Evolutionary conservation across 2,113 vertebrate genomes (phyloP).

Genomic region (Henicopernis longicauda): DNA sequence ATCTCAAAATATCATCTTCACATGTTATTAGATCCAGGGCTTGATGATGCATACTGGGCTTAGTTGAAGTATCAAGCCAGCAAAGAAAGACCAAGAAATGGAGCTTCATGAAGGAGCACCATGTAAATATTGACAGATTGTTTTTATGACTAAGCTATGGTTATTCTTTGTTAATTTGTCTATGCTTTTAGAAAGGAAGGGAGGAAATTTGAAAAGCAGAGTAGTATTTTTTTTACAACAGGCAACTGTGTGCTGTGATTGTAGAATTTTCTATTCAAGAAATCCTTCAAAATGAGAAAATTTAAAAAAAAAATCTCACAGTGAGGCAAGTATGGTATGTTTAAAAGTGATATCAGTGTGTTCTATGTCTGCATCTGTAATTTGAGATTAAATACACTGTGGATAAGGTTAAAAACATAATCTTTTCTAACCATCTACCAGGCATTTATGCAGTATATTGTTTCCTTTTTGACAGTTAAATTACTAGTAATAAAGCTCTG

Average conservation of each 20-base stretch:
- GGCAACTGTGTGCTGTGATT: neutral
- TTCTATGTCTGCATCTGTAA: neutral
- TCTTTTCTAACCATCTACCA: neutral
- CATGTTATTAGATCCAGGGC: neutral
- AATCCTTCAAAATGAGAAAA: neutral
- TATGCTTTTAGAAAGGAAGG: constrained; percentile 9
- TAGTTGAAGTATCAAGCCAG: neutral
- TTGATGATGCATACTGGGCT: neutral
- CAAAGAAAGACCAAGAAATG: neutral
- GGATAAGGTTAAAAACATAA: neutral
- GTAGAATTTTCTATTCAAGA: neutral
- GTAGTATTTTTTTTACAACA: neutral
- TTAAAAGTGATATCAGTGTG: neutral
- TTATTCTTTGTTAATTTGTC: constrained; percentile 18
- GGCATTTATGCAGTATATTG: neutral
- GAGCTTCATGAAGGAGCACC: neutral
- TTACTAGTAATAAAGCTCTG: neutral
- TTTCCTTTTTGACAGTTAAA: neutral
- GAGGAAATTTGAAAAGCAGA: constrained; percentile 12
- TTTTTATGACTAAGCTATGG: constrained; percentile 21
- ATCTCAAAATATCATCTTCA: neutral
- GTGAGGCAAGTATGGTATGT: neutral
- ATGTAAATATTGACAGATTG: constrained; percentile 20
- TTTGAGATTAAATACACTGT: neutral
- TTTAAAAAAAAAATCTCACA: neutral